Evolutionary conservation across 2,113 vertebrate species (phyloP), one percentile per base, ranked within the genome.

Genomic region (Trogon surrucura): DNA sequence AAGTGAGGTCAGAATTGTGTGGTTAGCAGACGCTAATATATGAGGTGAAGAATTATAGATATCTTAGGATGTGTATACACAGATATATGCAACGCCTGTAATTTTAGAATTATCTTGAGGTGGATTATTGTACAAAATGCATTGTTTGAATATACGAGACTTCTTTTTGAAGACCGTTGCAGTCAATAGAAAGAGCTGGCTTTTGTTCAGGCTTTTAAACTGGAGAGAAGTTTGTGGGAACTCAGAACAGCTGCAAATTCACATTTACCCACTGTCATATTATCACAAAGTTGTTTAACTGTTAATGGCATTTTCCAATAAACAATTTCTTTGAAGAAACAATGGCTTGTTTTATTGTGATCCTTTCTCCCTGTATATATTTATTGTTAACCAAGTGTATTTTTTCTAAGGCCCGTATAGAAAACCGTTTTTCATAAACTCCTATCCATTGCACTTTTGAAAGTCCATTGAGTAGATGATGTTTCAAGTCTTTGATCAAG

Each of bases 191-290:
- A 86, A 83, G 7, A 53, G 9, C 8, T 91, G 90, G 56, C 60
- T 92, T 93, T 92, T 71, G 16, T 50, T 94, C 83, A 91, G 64
- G n/a, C 38, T 86, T 88, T 93, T 94, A 84, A 90, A 94, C 45
- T 45, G 32, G 34, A 93, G 45, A 84, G 70, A 84, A 93, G 7
- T 79, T 75, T 92, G 32, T 78, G 69, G 88, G 71, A 93, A 79
- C 66, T 74, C 38, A 20, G 34, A 89, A 65, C 61, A 91, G 80
- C 88, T 91, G 80, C 71, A 80, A 91, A 91, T 91, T 66, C 77
- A 89, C 75, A 74, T 74, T 74, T 30, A 89, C 53, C 36, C 48
- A 54, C 30, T 85, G 80, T 86, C 77, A 57, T 77, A 62, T 80
- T 75, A 80, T 78, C 80, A 86, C 36, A 64, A 54, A 77, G 65